Evolutionary conservation across 2,888 invertebrate genomes (phyloP).

Genomic region (Priapulus caudatus): DNA sequence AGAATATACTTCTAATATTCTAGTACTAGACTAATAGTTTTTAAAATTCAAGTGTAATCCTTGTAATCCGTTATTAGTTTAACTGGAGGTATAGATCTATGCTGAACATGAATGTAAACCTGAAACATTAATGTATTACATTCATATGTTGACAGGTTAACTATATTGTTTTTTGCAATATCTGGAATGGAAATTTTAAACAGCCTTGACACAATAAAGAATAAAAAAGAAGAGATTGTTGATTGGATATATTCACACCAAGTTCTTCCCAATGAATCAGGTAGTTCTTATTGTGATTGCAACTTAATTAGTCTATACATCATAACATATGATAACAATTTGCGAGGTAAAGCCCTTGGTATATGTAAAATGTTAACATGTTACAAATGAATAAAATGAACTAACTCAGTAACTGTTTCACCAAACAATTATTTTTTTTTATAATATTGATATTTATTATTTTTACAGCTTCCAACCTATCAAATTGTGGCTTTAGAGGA

Average conservation of each 20-base stretch:
- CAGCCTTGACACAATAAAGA: conserved; percentile 53
- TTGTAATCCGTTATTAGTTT: conserved; percentile 59
- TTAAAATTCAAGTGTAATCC: conserved; percentile 10
- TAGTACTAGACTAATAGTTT: conserved; percentile 8
- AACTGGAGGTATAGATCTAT: no score
- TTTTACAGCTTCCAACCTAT: conserved; percentile 28
- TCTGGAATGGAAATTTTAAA: conserved; percentile 78
- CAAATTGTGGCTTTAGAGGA: conserved; percentile 39
- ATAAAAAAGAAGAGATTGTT: conserved; percentile 56
- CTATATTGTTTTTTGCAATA: conserved; percentile 65
- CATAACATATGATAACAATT: conserved; percentile 1
- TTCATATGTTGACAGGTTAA: conserved; percentile 32
- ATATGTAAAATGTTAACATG: not conserved
- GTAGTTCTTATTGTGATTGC: conserved; percentile 22
- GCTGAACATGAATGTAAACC: conserved; percentile 34
- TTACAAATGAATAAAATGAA: conserved; percentile 32
- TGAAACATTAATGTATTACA: conserved; percentile 5
- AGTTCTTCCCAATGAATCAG: conserved; percentile 48
- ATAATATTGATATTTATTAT: conserved; percentile 8
- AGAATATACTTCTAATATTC: no score
- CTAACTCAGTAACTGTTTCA: conserved; percentile 43
- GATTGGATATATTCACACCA: conserved; percentile 86
- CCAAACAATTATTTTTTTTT: not conserved
- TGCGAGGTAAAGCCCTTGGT: not conserved
- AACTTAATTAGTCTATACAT: conserved; percentile 18